Base-by-base conservation (phyloP, 2,888 invertebrate species). In the Eristalinus aeneus region DNA sequence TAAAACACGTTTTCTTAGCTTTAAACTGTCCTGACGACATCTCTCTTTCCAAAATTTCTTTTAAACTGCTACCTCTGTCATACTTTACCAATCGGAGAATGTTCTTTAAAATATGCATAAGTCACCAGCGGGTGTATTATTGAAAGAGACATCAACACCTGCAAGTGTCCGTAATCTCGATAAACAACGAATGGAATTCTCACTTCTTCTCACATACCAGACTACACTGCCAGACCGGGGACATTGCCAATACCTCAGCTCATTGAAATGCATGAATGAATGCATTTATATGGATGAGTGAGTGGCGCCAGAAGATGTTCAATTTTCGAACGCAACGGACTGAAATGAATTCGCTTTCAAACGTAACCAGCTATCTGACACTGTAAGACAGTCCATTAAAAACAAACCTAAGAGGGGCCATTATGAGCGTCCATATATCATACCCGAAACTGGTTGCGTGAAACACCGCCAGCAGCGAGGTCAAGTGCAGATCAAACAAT, bases 391-490 rank as follows among this genome's bases (percentile, higher is more conserved):
- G 61, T 63, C 63, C 71, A 72, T 72, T 72, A 58, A 71, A 78
- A 78, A 54, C 39, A 46, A 8, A n/a, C n/a, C 16, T 16, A n/a
- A 46, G 16, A 8, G 27, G 34, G 76, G 63, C 27, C 61, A 76
- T 63, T 61, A 61, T 76, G 76, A 76, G 71, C 32, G 78, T 71
- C 23, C 65, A 65, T 78, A 72, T 71, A 78, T 78, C 78, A 72
- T 71, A 16, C 39, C 64, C 64, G n/a, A 78, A 78, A 71, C 64
- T 64, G 46, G 64, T 46, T 78, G 71, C 64, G 58, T 71, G 64
- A 78, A 71, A 78, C 56, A 39, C 22, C 71, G 64, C 46, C 16
- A 46, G 46, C 46, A 46, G 32, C 58, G 71, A 78, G 78, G 78
- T 78, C 78, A 78, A 78, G 78, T 71, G 78, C 3, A 64, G 39